These are phyloP conservation scores for Sebastes baramenuke DNA, from an alignment of 2,797 vertebrate genomes.

Conservation along the genomic window DNA sequence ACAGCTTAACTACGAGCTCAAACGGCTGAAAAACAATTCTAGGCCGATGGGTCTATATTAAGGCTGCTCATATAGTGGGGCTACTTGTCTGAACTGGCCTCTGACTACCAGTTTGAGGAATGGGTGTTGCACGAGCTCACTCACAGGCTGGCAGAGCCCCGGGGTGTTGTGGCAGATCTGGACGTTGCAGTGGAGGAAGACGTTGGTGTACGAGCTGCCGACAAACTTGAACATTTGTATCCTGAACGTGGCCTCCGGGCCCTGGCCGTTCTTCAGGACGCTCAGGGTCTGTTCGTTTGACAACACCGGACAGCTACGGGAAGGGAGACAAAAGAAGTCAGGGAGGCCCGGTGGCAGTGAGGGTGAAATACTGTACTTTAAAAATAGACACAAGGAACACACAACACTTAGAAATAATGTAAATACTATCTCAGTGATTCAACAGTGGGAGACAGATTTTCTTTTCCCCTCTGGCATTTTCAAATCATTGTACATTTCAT, in stretches of 20 bases:
- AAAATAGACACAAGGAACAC: background rate
- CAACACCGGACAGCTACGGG: constrained; percentile 75
- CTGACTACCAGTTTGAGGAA: constrained; percentile 33
- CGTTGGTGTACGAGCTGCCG: constrained; percentile 77
- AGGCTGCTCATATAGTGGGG: constrained; percentile 33
- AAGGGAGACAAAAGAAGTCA: constrained; percentile 23
- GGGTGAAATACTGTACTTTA: background rate
- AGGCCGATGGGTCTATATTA: constrained; percentile 53
- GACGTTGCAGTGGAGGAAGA: constrained; percentile 84
- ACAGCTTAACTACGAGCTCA: background rate
- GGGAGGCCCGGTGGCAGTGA: background rate
- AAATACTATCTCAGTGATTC: constrained; percentile 5
- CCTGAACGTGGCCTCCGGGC: constrained; percentile 81
- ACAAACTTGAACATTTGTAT: constrained; percentile 87
- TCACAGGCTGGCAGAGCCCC: constrained; percentile 78
- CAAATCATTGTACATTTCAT: constrained; percentile 47
- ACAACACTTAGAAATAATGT: background rate
- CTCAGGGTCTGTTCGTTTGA: constrained; percentile 75
- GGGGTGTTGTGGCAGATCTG: constrained; percentile 81
- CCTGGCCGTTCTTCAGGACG: constrained; percentile 78
- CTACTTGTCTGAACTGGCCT: constrained; percentile 63
- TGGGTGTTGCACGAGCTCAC: constrained; percentile 38
- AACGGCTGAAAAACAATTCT: constrained; percentile 19
- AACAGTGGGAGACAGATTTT: constrained; percentile 12
- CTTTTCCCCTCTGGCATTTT: constrained; percentile 20